These are phyloP conservation scores for Eupithecia vulgata DNA, from an alignment of 2,888 invertebrate genomes.

Conservation along the genomic window DNA sequence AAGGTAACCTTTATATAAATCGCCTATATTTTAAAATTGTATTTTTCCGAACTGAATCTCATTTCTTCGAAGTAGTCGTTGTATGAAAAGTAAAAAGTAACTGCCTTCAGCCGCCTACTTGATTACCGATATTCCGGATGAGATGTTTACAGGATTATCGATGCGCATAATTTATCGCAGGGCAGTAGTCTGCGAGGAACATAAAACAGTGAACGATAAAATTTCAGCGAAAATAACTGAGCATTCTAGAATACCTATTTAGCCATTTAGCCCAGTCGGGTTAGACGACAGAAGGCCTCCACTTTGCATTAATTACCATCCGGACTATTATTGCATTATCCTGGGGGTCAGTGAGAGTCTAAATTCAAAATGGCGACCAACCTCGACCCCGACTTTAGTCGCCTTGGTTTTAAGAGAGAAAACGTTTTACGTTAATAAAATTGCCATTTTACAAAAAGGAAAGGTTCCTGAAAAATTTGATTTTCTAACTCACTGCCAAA, in stretches of 20 bases:
- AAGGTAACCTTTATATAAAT: background rate
- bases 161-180: conserved; percentile 44
- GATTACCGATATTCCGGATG: conserved; percentile 19
- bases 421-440: too few relatives aligned
- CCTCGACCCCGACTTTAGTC: too few relatives aligned
- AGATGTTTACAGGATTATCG: conserved; percentile 32
- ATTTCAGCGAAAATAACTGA: background rate
- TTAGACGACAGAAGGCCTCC: too few relatives aligned
- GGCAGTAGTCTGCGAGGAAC: conserved; percentile 26
- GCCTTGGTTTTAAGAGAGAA: too few relatives aligned
- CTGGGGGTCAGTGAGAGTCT: too few relatives aligned
- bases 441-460: too few relatives aligned
- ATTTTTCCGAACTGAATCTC: background rate
- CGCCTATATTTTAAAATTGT: background rate
- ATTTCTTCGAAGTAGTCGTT: background rate
- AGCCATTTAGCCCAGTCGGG: too few relatives aligned
- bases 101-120: conserved; percentile 10
- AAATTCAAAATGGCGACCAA: too few relatives aligned
- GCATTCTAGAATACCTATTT: background rate
- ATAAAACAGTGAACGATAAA: conserved; percentile 31
- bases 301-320: too few relatives aligned
- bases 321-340: too few relatives aligned
- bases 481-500: too few relatives aligned
- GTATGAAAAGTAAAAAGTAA: conserved; percentile 15
- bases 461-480: too few relatives aligned